Conservation (phyloP, 2,113 vertebrate genomes). For the Chinchilla lanigera region DNA sequence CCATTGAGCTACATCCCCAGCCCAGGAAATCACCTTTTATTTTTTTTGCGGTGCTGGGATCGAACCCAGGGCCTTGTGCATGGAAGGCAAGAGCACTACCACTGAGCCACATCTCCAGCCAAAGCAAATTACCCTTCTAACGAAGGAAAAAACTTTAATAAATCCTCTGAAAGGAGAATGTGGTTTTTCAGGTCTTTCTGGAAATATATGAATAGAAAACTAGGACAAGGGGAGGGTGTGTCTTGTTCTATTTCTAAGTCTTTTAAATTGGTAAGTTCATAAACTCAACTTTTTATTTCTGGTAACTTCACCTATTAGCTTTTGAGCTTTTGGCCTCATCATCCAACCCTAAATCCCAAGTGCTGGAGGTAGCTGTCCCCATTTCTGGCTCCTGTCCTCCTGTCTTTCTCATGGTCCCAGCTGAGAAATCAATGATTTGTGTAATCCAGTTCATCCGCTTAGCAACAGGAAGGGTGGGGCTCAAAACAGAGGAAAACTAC, state of each 20-base stretch:
- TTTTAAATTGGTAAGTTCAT: not conserved
- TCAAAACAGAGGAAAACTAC: constrained; percentile 78
- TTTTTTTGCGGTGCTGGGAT: too few species aligned
- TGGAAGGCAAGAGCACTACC: not conserved
- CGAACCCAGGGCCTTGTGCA: too few species aligned
- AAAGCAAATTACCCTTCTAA: not conserved
- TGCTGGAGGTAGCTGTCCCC: constrained; percentile 52
- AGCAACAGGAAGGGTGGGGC: constrained; percentile 82
- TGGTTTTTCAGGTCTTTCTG: constrained; percentile 32
- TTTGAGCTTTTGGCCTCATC: constrained; percentile 35
- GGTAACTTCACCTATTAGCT: not conserved
- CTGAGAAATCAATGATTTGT: constrained; percentile 77
- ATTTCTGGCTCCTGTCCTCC: constrained; percentile 59
- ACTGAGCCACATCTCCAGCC: not conserved
- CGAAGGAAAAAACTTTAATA: not conserved
- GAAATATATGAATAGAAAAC: constrained; percentile 45
- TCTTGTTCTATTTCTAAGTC: constrained; percentile 17
- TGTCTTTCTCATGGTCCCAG: constrained; percentile 33
- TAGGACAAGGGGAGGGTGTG: not conserved
- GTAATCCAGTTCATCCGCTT: constrained; percentile 74
- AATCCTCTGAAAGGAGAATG: not conserved
- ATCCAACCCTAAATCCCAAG: constrained; percentile 57
- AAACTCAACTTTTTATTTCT: not conserved
- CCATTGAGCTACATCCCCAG: not conserved
- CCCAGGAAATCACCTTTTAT: not conserved